Evolutionary conservation across 2,797 vertebrate genomes (phyloP), one percentile per base, ranked within the genome.

Genomic region (Falco cherrug): DNA sequence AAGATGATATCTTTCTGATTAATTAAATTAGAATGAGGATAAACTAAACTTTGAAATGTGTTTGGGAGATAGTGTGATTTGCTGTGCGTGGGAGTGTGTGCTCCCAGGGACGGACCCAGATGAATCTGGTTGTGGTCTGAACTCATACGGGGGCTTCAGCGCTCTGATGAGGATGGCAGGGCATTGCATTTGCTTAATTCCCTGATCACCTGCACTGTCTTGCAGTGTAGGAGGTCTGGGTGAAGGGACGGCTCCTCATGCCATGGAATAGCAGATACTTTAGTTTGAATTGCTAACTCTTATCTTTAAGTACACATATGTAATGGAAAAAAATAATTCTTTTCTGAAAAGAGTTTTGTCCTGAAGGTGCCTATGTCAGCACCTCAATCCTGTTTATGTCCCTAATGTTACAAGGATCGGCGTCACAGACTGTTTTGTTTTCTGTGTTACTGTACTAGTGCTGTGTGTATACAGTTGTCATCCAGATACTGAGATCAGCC

Each of bases 11-110:
- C 67, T 95, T 90, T 76, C 61, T 87, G 79, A 91, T 90, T 87
- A 96, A 95, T 97, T 96, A 88, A 97, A 92, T 97, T 93, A 95
- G 65, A 41, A 90, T 43, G 33, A 89, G n/a, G 56, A 79, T 39
- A 39, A 39, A 39, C 37, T 68, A 92, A 80, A 88, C 89, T 96
- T 54, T 63, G 71, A 91, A 94, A 64, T 6, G 39, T 26, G 18
- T 67, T 87, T 95, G 67, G 71, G 67, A 94, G 77, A 73, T 39
- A 57, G 14, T 60, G 39, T 54, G 48, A 50, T 76, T 90, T 78
- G 59, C 54, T 83, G 26, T 78, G 28, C 3, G 9, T 81, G 89
- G 31, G 43, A 81, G 18, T 6, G 25, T 80, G 35, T 7, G 9
- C 93, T 92, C 39, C 75, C 41, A 31, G 82, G 79, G 95, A 47